Evolutionary conservation across 2,888 invertebrate species (phyloP), one percentile per base, ranked within the genome.

Genomic region (Malacosoma neustria): DNA sequence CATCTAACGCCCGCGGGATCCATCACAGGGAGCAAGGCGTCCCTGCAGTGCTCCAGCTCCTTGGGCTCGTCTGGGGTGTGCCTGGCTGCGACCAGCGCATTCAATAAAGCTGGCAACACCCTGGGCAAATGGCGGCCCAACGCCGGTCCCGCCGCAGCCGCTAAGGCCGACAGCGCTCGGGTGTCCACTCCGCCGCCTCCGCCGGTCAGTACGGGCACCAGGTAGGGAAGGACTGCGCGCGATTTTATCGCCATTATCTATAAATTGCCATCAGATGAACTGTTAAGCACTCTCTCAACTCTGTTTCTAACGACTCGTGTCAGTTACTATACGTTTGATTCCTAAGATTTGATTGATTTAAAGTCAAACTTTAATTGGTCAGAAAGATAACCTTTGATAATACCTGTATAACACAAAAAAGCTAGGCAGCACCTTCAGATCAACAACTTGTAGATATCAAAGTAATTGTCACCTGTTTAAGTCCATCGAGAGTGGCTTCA

Each of bases 221-320:
- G 89, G 79, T 98, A 98, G 1, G 99, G 99, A 50, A 99, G 85
- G 38, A 99, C 98, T 0, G 97, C 97, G 51, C 95, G 89, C 0
- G 97, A 96, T 82, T 98, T 99, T 40, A 98, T 95, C 9, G 95
- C 93, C 96, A 99, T 97, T 30, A 99, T 95, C 79, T 80, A 42
- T n/a, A n/a, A n/a, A n/a, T n/a, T n/a, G n/a, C n/a, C n/a, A n/a
- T n/a, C n/a, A n/a, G n/a, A n/a, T n/a, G n/a, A n/a, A n/a, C n/a
- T n/a, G n/a, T n/a, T n/a, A n/a, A n/a, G n/a, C n/a, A n/a, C n/a
- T n/a, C n/a, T n/a, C n/a, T n/a, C n/a, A n/a, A n/a, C n/a, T n/a
- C n/a, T n/a, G n/a, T n/a, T n/a, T n/a, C n/a, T n/a, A n/a, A n/a
- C n/a, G n/a, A n/a, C n/a, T n/a, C n/a, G n/a, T n/a, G n/a, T n/a